phyloP scores from a whole-genome alignment of 2,113 vertebrate species.

The Paramisgurnus dabryanus region DNA sequence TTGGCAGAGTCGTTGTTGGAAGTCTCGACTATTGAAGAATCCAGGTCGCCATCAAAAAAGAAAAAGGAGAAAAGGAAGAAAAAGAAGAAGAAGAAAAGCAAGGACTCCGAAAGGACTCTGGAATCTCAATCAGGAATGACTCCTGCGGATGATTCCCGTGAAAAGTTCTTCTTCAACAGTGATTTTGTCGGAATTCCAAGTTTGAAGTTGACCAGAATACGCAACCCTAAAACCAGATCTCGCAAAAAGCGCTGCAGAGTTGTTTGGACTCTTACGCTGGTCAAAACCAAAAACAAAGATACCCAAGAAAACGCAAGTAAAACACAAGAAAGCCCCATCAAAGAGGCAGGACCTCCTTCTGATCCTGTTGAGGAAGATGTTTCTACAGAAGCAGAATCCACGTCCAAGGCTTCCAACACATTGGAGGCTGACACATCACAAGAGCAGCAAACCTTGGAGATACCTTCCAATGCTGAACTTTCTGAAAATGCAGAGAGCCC shows the following conservation, averaged over 20 bases:
- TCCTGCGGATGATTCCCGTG: constrained; percentile 49
- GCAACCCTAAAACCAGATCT: constrained; percentile 71
- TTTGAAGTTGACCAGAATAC: constrained; percentile 70
- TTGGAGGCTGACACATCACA: constrained; percentile 46
- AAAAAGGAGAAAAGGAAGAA: constrained; percentile 61
- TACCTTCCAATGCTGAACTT: constrained; percentile 34
- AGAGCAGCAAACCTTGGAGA: constrained; percentile 50
- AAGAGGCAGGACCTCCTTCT: constrained; percentile 29
- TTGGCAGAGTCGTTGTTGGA: constrained; percentile 60
- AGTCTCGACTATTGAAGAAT: constrained; percentile 54
- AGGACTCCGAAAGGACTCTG: constrained; percentile 59
- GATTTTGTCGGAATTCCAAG: constrained; percentile 67
- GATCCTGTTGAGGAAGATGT: constrained; percentile 23
- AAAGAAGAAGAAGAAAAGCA: constrained; percentile 64
- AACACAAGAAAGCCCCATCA: constrained; percentile 50
- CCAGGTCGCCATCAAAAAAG: constrained; percentile 55
- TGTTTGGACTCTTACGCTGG: constrained; percentile 74
- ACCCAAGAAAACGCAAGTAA: constrained; percentile 39
- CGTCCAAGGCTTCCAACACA: constrained; percentile 43
- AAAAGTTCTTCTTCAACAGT: constrained; percentile 53
- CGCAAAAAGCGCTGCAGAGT: constrained; percentile 76
- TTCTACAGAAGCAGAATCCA: constrained; percentile 8
- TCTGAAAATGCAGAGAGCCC: constrained; percentile 33
- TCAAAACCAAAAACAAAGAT: constrained; percentile 61
- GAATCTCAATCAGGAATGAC: constrained; percentile 49